Evolutionary conservation across 2,888 invertebrate species (phyloP).

Genomic region (Cryptops parisi): DNA sequence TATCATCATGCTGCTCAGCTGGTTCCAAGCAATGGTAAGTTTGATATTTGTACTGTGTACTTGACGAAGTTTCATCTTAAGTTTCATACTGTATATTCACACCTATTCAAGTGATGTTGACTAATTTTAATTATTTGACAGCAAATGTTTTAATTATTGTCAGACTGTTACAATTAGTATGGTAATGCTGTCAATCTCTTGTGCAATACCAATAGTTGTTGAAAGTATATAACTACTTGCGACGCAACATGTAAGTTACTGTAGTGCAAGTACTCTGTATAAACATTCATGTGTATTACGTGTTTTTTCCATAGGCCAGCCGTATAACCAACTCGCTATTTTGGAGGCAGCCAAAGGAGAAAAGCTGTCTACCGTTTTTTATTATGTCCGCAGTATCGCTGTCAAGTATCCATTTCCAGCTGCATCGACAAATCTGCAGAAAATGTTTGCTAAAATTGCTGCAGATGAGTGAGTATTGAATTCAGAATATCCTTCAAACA

Average conservation of each 20-base stretch:
- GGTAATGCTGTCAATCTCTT: too few species aligned
- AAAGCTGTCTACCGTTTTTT: conserved; percentile 66
- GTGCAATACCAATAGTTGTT: too few species aligned
- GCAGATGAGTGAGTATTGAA: conserved; percentile 26
- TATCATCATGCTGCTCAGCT: conserved; percentile 41
- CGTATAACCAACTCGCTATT: conserved; percentile 72
- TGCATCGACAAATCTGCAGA: conserved; percentile 61
- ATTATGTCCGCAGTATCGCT: conserved; percentile 67
- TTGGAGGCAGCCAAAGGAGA: conserved; percentile 66
- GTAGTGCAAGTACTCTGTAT: too few species aligned
- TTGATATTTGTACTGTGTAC: too few species aligned
- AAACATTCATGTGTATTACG: too few species aligned
- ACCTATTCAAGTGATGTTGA: background rate
- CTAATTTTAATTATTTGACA: background rate
- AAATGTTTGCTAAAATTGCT: conserved; percentile 43
- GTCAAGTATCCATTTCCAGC: conserved; percentile 75
- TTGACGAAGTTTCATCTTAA: too few species aligned
- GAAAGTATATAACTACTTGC: too few species aligned
- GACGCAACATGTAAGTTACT: too few species aligned
- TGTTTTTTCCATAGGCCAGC: conserved; percentile 51
- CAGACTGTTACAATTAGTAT: too few species aligned
- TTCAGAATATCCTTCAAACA: background rate
- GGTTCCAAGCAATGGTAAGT: conserved; percentile 34
- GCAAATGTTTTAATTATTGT: too few species aligned
- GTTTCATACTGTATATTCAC: too few species aligned